Conservation (phyloP, 2,113 vertebrate species). For the Turnix velox region DNA sequence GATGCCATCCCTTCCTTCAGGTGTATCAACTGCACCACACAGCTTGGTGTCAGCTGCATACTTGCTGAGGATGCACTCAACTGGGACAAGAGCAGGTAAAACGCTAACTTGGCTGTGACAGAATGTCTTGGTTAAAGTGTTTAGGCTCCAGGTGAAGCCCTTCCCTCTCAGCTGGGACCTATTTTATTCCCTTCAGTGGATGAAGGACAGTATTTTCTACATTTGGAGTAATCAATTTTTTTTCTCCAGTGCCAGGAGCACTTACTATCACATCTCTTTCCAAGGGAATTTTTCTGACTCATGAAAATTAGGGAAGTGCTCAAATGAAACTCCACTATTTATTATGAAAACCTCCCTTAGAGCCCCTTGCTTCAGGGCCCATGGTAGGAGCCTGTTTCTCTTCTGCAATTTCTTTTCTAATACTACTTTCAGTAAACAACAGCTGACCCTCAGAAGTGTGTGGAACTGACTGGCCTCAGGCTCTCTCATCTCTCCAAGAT, state of each 20-base stretch:
- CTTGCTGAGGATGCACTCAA: too few relatives aligned
- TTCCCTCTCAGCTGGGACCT: not conserved
- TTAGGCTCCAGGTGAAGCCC: not conserved
- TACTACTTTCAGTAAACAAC: constrained; percentile 12
- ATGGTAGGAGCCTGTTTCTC: not conserved
- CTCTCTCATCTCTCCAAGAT: not conserved
- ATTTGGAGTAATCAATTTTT: not conserved
- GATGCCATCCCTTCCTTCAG: too few relatives aligned
- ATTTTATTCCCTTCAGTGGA: not conserved
- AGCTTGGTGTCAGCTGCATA: too few relatives aligned
- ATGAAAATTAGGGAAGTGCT: not conserved
- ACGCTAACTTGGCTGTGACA: not conserved
- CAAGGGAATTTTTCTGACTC: constrained; percentile 2
- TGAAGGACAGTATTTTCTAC: not conserved
- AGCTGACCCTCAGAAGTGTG: not conserved
- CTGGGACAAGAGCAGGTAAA: not conserved
- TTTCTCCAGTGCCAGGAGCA: not conserved
- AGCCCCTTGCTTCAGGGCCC: not conserved
- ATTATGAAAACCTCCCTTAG: not conserved
- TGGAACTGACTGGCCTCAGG: not conserved
- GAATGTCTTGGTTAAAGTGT: not conserved
- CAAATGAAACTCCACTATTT: not conserved
- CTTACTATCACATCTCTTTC: not conserved
- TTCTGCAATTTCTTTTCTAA: constrained; percentile 13
- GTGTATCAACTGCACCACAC: too few relatives aligned